A percentile compares a stretch with the other conserved stretches of the same genome.
Conservation (phyloP, 2,888 invertebrate genomes). For the Rotaria macrura region DNA sequence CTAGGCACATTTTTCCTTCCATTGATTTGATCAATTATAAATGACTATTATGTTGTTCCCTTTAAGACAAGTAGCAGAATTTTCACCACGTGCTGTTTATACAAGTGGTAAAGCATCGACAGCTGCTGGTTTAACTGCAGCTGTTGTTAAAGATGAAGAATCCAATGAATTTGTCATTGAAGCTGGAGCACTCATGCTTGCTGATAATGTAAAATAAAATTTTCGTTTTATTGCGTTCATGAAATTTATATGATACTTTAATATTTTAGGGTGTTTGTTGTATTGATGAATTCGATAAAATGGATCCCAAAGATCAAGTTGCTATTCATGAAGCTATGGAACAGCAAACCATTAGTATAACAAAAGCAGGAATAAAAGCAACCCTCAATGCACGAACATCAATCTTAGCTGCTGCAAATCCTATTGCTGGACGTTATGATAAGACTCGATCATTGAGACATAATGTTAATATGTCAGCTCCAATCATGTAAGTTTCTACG, state of each 20-base stretch:
- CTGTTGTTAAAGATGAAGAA: conserved; percentile 93
- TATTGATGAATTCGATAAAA: conserved; percentile 99
- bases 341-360: conserved; percentile 95
- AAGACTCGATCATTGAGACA: conserved; percentile 81
- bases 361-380: conserved; percentile 70
- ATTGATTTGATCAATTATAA: conserved; percentile 8
- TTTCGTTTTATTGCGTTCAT: conserved; percentile 1
- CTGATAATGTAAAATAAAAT: conserved; percentile 62
- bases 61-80: conserved; percentile 62
- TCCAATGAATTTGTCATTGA: conserved; percentile 97
- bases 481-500: conserved; percentile 65
- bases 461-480: conserved; percentile 81
- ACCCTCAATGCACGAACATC: conserved; percentile 93
- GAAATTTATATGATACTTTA: conserved; percentile 33
- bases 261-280: conserved; percentile 71
- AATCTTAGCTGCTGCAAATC: conserved; percentile 94
- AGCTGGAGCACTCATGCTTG: conserved; percentile 97
- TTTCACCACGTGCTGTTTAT: conserved; percentile 88
- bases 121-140: conserved; percentile 94
- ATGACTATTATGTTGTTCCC: neutral
- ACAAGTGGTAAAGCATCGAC: conserved; percentile 96
- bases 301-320: conserved; percentile 91
- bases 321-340: conserved; percentile 99
- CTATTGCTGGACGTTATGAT: conserved; percentile 91
- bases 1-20: conserved; percentile 55